phyloP scores from a whole-genome alignment of 2,888 invertebrate genomes.

The Dendrolimus houi region DNA sequence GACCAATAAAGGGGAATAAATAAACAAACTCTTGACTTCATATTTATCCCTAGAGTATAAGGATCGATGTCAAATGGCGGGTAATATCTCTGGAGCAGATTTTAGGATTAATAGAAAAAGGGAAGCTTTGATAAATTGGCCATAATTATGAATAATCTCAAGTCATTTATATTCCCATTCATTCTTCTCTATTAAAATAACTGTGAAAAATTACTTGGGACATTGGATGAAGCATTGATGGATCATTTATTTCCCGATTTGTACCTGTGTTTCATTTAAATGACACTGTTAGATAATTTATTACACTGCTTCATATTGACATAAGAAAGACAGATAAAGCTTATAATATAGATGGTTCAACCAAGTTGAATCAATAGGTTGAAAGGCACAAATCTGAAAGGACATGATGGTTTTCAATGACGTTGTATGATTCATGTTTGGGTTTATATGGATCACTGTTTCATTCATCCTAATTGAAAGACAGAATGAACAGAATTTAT shows the following conservation, averaged over 20 bases:
- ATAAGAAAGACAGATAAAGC: too few relatives aligned
- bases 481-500: too few relatives aligned
- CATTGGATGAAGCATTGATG: neutral
- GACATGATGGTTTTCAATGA: too few relatives aligned
- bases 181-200: neutral
- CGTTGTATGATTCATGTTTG: too few relatives aligned
- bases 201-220: neutral
- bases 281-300: too few relatives aligned
- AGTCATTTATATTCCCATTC: neutral
- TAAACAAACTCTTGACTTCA: neutral
- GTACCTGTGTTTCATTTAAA: neutral
- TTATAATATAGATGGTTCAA: too few relatives aligned
- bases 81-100: neutral
- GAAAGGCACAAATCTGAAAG: too few relatives aligned
- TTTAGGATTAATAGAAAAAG: neutral
- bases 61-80: neutral
- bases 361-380: too few relatives aligned
- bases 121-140: neutral
- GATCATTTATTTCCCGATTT: neutral
- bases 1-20: too few relatives aligned
- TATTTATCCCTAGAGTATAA: neutral
- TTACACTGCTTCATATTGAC: too few relatives aligned
- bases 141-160: neutral
- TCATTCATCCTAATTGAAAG: too few relatives aligned
- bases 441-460: too few relatives aligned